These are phyloP conservation scores for Eilema sororculum DNA, from an alignment of 2,888 invertebrate genomes.

Conservation along the genomic window DNA sequence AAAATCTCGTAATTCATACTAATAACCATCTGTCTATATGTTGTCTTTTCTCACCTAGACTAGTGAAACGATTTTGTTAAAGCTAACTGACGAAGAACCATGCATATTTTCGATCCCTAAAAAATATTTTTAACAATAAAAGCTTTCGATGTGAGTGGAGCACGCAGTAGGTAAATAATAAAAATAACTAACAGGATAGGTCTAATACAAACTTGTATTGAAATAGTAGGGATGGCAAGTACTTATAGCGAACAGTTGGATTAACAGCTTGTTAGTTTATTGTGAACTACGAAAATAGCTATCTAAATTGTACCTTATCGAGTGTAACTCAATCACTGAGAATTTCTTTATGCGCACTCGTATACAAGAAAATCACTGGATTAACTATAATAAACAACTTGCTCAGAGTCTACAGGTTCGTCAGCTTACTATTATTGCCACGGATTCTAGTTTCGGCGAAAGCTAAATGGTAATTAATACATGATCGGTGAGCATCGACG, in stretches of 20 bases:
- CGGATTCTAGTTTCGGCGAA: not conserved
- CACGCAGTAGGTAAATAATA: not conserved
- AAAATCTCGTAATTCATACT: no score
- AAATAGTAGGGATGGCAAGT: no score
- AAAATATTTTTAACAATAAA: not conserved
- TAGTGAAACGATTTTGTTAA: no score
- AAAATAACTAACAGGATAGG: not conserved
- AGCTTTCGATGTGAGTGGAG: not conserved
- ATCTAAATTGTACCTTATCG: not conserved
- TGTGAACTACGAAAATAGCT: not conserved
- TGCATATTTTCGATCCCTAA: no score
- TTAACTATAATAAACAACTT: not conserved
- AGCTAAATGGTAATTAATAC: conserved; percentile 22
- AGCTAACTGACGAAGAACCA: no score
- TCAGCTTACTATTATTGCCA: not conserved
- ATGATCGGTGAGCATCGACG: not conserved
- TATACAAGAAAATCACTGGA: not conserved
- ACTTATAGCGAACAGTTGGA: not conserved
- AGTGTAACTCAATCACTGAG: not conserved
- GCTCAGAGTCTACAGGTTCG: not conserved
- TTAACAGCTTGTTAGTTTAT: not conserved
- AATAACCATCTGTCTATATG: no score
- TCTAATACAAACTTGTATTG: not conserved
- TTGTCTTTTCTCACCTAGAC: no score
- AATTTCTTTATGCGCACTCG: not conserved